phyloP scores from a whole-genome alignment of 2,113 vertebrate genomes.

The Cynocephalus volans region DNA sequence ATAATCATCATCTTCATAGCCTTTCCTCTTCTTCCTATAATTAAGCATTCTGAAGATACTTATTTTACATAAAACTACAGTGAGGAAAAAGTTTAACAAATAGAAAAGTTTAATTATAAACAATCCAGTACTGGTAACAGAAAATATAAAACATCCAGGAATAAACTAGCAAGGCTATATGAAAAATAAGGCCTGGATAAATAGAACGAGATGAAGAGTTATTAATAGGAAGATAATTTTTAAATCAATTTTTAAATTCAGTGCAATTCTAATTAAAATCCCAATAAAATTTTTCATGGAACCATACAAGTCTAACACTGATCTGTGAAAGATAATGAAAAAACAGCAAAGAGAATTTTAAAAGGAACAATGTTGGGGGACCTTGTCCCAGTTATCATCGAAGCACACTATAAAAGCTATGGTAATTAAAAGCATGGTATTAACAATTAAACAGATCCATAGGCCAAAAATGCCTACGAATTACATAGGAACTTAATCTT shows the following conservation, averaged over 20 bases:
- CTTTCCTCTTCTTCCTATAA: conserved; percentile 95
- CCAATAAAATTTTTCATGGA: conserved; percentile 20
- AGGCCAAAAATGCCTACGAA: not conserved
- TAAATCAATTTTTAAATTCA: not conserved
- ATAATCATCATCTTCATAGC: conserved; percentile 95
- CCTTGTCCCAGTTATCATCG: not conserved
- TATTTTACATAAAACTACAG: too few species aligned
- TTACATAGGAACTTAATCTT: conserved; percentile 8
- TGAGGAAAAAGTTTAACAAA: too few species aligned
- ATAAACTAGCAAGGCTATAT: not conserved
- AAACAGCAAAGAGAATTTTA: not conserved
- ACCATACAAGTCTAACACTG: not conserved
- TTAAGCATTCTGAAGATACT: not conserved
- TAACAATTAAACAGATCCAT: not conserved
- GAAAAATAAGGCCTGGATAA: not conserved
- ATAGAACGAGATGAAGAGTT: not conserved
- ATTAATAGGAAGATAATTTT: not conserved
- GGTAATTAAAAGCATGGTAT: not conserved
- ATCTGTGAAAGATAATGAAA: not conserved
- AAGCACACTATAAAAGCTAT: not conserved
- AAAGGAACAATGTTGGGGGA: not conserved
- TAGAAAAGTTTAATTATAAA: not conserved
- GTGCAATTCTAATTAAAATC: conserved; percentile 34
- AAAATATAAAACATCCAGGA: not conserved
- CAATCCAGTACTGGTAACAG: not conserved